A percentile compares a stretch with the other conserved stretches of the same genome.
Evolutionary conservation across 2,888 invertebrate species (phyloP).

Genomic region (Cephalotes varians): DNA sequence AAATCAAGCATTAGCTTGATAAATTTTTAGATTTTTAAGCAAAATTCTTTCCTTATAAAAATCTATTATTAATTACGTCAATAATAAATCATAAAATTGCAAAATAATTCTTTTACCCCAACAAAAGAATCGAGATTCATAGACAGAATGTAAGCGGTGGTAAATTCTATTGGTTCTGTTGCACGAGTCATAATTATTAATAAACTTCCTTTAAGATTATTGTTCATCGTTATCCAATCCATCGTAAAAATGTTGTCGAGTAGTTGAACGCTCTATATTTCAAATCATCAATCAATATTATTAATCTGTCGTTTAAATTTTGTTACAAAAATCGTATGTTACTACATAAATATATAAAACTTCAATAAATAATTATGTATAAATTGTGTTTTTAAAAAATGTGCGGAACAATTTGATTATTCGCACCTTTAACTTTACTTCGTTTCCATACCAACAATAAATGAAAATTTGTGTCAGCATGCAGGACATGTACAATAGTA

Average conservation of each 20-base stretch:
- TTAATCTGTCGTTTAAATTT: slow-evolving; percentile 10
- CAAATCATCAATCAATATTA: background rate
- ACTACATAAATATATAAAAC: background rate
- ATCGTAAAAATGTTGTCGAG: slow-evolving; percentile 38
- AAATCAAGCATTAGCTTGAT: no score
- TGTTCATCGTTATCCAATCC: slow-evolving; percentile 57
- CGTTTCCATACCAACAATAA: slow-evolving; percentile 76
- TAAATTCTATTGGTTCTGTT: slow-evolving; percentile 62
- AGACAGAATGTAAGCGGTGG: slow-evolving; percentile 58
- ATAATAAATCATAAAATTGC: background rate
- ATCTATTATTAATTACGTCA: background rate
- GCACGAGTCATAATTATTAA: slow-evolving; percentile 67
- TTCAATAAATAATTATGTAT: background rate
- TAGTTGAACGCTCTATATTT: slow-evolving; percentile 51
- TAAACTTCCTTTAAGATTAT: slow-evolving; percentile 52
- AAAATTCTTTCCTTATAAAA: no score
- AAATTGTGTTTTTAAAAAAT: background rate
- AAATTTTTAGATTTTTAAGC: no score
- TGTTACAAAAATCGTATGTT: background rate
- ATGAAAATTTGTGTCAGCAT: slow-evolving; percentile 71
- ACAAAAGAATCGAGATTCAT: slow-evolving; percentile 68
- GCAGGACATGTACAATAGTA: slow-evolving; percentile 36
- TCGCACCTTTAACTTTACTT: slow-evolving; percentile 60
- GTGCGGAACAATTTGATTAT: background rate
- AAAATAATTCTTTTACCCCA: slow-evolving; percentile 43